Evolutionary conservation across 2,888 invertebrate genomes (phyloP).

Genomic region (Troides aeacus): DNA sequence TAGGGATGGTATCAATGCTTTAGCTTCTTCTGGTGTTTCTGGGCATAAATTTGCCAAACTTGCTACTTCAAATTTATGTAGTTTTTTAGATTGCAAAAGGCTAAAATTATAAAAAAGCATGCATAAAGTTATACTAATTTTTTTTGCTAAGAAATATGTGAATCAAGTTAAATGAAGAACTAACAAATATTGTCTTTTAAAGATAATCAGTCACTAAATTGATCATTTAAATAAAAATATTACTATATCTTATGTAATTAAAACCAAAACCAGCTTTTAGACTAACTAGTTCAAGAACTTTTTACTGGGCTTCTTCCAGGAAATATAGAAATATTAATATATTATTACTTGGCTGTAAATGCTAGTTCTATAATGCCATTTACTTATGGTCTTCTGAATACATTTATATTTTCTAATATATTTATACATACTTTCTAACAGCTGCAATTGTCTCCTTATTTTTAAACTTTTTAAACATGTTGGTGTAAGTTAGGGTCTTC

Average conservation of each 20-base stretch:
- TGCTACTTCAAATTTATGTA: conserved; percentile 99
- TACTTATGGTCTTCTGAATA: no score
- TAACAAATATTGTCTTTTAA: no score
- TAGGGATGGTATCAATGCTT: conserved; percentile 96
- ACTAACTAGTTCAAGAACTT: no score
- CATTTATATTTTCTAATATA: background rate
- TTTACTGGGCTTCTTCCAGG: no score
- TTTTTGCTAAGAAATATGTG: background rate
- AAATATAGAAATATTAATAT: no score
- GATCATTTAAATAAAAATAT: no score
- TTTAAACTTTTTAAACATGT: conserved; percentile 97
- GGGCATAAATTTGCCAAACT: conserved; percentile 99
- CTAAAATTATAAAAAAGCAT: conserved; percentile 79
- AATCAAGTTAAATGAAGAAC: background rate
- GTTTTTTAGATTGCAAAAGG: conserved; percentile 93
- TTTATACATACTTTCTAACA: conserved; percentile 88
- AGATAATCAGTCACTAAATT: no score
- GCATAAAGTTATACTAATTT: background rate
- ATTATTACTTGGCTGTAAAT: no score
- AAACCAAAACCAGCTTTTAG: no score
- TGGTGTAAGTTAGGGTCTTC: conserved; percentile 97
- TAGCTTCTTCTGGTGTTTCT: conserved; percentile 98
- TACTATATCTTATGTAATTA: no score
- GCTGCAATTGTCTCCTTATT: conserved; percentile 99
- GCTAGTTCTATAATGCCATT: no score